A percentile compares a stretch with the other conserved stretches of the same genome.
phyloP scores from a whole-genome alignment of 2,797 vertebrate species.

The Manis javanica region DNA sequence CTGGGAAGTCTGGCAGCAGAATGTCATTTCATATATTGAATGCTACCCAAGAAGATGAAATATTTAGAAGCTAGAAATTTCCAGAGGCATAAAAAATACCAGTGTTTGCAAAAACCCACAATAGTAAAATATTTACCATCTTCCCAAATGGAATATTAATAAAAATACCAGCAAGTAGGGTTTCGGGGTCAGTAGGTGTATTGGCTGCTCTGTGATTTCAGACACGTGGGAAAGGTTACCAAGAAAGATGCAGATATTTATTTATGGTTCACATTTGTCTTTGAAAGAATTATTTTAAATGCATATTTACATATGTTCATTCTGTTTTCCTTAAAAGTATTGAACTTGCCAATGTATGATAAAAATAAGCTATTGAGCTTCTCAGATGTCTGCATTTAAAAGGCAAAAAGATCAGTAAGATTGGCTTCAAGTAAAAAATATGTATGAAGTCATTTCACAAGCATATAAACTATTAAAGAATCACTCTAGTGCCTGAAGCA shows the following conservation, averaged over 20 bases:
- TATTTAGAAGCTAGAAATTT: conserved; percentile 72
- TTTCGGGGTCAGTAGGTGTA: background rate
- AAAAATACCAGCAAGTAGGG: background rate
- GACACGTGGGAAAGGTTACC: background rate
- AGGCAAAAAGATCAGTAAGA: conserved; percentile 8
- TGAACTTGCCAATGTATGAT: background rate
- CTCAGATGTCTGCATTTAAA: conserved; percentile 46
- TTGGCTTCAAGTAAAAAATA: background rate
- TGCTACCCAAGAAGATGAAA: conserved; percentile 59
- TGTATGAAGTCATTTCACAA: conserved; percentile 18
- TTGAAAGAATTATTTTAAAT: background rate
- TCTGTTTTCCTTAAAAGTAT: background rate
- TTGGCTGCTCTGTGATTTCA: background rate
- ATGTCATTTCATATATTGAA: conserved; percentile 44
- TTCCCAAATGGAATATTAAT: conserved; percentile 69
- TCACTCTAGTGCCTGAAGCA: background rate
- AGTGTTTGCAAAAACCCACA: conserved; percentile 71
- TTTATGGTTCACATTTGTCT: background rate
- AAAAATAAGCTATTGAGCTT: background rate
- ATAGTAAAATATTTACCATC: conserved; percentile 78
- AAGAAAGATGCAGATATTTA: background rate
- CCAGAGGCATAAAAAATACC: conserved; percentile 56
- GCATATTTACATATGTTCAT: background rate
- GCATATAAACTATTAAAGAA: conserved; percentile 19
- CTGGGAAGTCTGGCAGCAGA: conserved; percentile 63